A percentile compares a stretch with the other conserved stretches of the same genome.
Conservation (phyloP, 2,113 vertebrate genomes). For the Amazona vittata region DNA sequence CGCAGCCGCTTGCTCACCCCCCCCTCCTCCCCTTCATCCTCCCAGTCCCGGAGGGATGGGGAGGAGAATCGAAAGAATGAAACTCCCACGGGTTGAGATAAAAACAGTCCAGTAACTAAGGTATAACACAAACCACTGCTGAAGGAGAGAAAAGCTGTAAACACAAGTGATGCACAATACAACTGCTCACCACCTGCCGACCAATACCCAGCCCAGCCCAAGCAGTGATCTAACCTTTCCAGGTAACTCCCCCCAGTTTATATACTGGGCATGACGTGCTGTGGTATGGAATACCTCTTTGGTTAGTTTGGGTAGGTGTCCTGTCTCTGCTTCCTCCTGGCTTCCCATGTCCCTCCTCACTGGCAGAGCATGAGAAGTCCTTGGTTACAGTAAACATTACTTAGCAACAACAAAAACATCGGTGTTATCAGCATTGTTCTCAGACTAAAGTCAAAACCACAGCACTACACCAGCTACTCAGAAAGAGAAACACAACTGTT, state of each 20-base stretch:
- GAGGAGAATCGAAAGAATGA: background rate
- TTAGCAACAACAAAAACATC: background rate
- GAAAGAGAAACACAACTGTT: background rate
- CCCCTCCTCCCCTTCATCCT: background rate
- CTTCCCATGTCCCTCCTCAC: background rate
- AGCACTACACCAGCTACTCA: background rate
- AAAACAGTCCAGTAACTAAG: background rate
- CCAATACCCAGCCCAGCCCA: background rate
- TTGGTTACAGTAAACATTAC: background rate
- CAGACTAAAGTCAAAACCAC: background rate
- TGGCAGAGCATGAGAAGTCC: background rate
- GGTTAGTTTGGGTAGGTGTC: background rate
- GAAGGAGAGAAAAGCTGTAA: background rate
- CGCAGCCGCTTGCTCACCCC: background rate
- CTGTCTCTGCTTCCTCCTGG: background rate
- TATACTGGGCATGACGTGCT: background rate
- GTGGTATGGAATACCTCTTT: background rate
- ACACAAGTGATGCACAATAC: background rate
- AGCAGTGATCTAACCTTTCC: background rate
- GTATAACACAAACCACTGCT: background rate
- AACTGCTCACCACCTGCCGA: background rate
- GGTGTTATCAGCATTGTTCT: background rate
- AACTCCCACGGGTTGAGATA: background rate
- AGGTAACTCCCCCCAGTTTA: background rate
- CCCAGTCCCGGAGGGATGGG: background rate